A percentile compares a stretch with the other conserved stretches of the same genome.
Evolutionary conservation across 2,888 invertebrate species (phyloP).

Genomic region (Melanostoma mellinum): DNA sequence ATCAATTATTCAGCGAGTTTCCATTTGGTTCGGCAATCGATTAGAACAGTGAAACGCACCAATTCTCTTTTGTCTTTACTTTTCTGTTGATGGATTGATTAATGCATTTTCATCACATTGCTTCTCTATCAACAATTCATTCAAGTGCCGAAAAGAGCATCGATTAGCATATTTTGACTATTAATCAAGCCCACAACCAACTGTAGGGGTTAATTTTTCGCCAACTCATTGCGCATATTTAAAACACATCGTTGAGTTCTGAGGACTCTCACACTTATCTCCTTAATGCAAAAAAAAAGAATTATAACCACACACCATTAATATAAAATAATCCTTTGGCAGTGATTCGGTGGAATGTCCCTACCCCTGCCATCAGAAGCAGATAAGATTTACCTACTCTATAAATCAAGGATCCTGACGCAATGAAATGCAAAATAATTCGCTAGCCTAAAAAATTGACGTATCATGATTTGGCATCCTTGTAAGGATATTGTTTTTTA

Average conservation of each 20-base stretch:
- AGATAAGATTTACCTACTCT: background rate
- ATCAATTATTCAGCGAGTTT: no score
- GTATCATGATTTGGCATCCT: slow-evolving; percentile 41
- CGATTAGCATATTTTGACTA: background rate
- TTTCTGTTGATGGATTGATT: no score
- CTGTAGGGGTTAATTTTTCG: background rate
- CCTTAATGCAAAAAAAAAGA: background rate
- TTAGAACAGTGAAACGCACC: no score
- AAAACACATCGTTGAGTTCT: background rate
- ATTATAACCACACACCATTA: no score
- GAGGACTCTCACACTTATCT: background rate
- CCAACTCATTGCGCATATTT: background rate
- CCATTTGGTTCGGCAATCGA: no score
- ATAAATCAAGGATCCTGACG: slow-evolving; percentile 54
- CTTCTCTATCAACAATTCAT: no score
- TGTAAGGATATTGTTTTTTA: slow-evolving; percentile 23
- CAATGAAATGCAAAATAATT: slow-evolving; percentile 59
- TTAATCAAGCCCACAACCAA: background rate
- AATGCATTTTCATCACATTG: no score
- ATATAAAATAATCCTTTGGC: no score
- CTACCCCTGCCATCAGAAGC: no score
- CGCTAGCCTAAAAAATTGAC: slow-evolving; percentile 46
- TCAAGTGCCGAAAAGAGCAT: no score
- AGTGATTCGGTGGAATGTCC: no score
- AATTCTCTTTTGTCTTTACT: no score